phyloP scores from a whole-genome alignment of 2,797 vertebrate genomes.

The Hypotaenidia okinawae region DNA sequence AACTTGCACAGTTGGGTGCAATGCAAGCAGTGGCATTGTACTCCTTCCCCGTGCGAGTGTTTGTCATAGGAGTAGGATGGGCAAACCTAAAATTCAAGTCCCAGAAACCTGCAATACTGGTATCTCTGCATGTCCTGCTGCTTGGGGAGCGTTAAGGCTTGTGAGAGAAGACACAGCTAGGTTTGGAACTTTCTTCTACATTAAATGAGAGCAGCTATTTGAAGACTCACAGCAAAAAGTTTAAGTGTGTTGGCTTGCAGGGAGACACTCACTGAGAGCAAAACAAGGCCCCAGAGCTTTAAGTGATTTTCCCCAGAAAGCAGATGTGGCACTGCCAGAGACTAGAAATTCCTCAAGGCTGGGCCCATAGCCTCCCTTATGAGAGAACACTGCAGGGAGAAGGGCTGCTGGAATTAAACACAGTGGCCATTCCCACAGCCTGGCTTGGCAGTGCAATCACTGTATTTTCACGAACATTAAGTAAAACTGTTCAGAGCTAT shows the following conservation, averaged over 20 bases:
- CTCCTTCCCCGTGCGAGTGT: not conserved
- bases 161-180: not conserved
- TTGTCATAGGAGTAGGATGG: conserved; percentile 29
- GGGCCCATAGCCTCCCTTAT: not conserved
- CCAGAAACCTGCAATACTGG: conserved; percentile 65
- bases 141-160: conserved; percentile 20
- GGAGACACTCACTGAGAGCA: not conserved
- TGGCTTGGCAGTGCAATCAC: not conserved
- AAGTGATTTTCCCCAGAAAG: not conserved
- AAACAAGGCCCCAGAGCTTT: not conserved
- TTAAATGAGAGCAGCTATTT: fast-evolving
- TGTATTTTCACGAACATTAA: not conserved
- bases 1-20: not conserved
- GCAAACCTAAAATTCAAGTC: conserved; percentile 60
- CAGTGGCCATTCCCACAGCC: not conserved
- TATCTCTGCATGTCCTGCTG: conserved; percentile 14
- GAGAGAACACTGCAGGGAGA: not conserved
- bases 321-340: not conserved
- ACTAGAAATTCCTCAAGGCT: not conserved
- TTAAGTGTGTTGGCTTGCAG: not conserved
- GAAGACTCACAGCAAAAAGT: not conserved
- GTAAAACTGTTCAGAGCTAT: not conserved
- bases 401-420: not conserved
- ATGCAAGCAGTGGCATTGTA: conserved; percentile 1
- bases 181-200: not conserved